These are phyloP conservation scores for Sebastes hopkinsi DNA, from an alignment of 2,797 vertebrate genomes.

Conservation along the genomic window DNA sequence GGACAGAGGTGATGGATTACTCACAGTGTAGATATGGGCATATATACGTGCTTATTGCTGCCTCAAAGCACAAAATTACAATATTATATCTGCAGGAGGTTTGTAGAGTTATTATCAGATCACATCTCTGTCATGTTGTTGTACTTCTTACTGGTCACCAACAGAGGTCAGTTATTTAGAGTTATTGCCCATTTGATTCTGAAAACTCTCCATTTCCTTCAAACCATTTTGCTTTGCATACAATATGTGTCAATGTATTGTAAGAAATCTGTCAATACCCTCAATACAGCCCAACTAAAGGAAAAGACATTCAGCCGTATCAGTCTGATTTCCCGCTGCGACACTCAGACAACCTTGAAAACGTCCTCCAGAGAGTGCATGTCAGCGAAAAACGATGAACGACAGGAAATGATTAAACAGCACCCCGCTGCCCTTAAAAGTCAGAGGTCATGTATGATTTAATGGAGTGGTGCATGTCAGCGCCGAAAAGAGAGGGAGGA, in stretches of 20 bases:
- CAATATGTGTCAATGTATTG: background rate
- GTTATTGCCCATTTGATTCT: too few species aligned
- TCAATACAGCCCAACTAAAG: background rate
- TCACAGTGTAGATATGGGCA: background rate
- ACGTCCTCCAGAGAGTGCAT: background rate
- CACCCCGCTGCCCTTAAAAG: background rate
- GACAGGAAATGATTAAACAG: conserved; percentile 43
- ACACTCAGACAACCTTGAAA: conserved; percentile 6
- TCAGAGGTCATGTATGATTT: conserved; percentile 46
- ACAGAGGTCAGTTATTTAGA: too few species aligned
- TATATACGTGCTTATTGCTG: background rate
- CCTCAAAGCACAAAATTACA: too few species aligned
- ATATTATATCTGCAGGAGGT: too few species aligned
- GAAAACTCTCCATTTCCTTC: too few species aligned
- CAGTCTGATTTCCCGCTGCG: background rate
- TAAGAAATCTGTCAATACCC: background rate
- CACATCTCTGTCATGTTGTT: too few species aligned
- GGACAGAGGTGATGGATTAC: background rate
- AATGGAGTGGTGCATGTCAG: conserved; percentile 43
- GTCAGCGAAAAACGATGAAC: conserved; percentile 47
- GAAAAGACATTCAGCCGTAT: background rate
- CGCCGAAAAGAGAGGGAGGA: background rate
- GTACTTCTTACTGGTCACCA: too few species aligned
- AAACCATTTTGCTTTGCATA: background rate
- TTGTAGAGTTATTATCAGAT: too few species aligned